Base-by-base conservation (phyloP, 37 sponge, comb jelly and placozoan species). In the Diacarnus erythraeanus region DNA sequence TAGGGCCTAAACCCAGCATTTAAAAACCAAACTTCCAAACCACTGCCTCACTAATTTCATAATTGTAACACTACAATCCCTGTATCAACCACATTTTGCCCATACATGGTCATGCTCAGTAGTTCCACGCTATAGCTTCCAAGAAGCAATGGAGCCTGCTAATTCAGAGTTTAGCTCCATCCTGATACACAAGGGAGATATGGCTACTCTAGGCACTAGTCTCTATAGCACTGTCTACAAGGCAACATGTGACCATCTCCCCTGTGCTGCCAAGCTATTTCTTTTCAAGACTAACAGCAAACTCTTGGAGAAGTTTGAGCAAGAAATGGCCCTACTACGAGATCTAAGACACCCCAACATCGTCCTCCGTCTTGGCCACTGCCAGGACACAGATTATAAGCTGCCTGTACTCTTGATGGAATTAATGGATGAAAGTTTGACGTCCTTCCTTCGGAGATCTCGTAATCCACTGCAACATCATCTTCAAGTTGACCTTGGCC, bases 381-480 rank as follows among this genome's bases (percentile, higher is more conserved):
- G 58, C 33, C 71, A 37, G 56, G 81, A 80, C 25, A 71, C 71
- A 70, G 71, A 69, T 0, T 57, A 57, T 57, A 25, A 36, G 21
- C 72, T 59, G 4, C 75, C 77, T n/a, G 44, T 84, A 20, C 71
- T 84, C 22, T 54, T 76, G 23, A 77, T 84, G 71, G 84, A 84
- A 61, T 61, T 84, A 33, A 84, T 84, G 77, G 77, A 84, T 33
- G 84, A 84, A 61, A 84, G 77, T 77, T 38, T 84, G 61, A 84
- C 84, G 20, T 31, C n/a, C 21, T 84, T 77, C 44, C 59, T 84
- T 5, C 72, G 77, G 29, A 3, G 42, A 27, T 64, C 69, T 0
- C 40, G 54, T 12, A n/a, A 34, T 37, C 57, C 69, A 17, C 40
- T 84, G 9, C 72, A 71, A 23, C 38, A 60, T 33, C 72, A 57